phyloP scores from a whole-genome alignment of 2,888 invertebrate species.

The Gandaritis pyraliata region DNA sequence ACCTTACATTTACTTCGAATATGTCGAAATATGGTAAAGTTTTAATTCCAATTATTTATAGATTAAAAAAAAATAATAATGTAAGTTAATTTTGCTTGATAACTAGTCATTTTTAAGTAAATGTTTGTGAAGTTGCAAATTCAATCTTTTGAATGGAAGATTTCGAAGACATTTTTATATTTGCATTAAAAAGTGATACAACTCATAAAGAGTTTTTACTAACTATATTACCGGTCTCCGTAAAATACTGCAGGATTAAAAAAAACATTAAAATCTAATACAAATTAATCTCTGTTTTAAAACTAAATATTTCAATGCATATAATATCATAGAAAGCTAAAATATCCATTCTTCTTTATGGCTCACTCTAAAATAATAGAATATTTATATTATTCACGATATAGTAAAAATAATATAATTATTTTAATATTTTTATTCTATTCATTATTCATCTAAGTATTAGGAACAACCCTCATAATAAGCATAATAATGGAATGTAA shows the following conservation, averaged over 20 bases:
- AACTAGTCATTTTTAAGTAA: neutral
- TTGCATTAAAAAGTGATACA: too few relatives aligned
- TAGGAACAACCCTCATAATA: conserved; percentile 74
- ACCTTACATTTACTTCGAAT: conserved; percentile 71
- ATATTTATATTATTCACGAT: conserved; percentile 24
- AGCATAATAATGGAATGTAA: conserved; percentile 64
- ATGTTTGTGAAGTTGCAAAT: neutral
- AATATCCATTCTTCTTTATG: conserved; percentile 44
- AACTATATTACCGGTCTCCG: neutral
- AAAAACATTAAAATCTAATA: conserved; percentile 8
- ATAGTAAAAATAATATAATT: conserved; percentile 22
- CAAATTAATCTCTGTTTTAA: conserved; percentile 16
- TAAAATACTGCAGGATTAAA: neutral
- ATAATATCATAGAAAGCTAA: conserved; percentile 50
- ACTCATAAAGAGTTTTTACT: too few relatives aligned
- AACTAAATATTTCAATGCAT: conserved; percentile 43
- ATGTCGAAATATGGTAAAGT: conserved; percentile 74
- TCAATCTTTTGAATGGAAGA: too few relatives aligned
- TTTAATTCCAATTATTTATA: conserved; percentile 44
- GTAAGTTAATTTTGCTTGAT: neutral
- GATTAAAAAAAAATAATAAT: neutral
- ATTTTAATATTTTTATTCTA: conserved; percentile 30
- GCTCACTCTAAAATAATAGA: conserved; percentile 39
- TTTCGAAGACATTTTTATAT: too few relatives aligned
- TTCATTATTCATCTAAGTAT: conserved; percentile 61